Percentiles rank a stretch among this genome's conserved stretches.
These are phyloP conservation scores for Dermatemys mawii DNA, from an alignment of 2,113 vertebrate genomes.

Conservation along the genomic window DNA sequence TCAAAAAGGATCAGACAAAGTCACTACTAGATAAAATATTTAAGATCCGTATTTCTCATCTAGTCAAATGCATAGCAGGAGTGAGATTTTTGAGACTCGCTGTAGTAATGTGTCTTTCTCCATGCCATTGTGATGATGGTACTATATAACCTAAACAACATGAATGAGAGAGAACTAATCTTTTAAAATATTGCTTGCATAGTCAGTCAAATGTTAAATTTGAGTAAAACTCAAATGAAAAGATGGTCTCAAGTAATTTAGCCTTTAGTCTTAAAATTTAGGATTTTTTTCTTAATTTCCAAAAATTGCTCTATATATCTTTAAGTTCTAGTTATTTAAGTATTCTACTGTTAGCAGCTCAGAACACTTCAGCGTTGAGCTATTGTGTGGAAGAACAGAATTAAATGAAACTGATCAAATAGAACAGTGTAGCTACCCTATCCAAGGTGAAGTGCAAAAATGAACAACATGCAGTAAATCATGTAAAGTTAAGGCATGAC, in stretches of 20 bases:
- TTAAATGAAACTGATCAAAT: background rate
- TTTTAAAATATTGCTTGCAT: background rate
- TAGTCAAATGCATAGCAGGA: background rate
- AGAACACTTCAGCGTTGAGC: background rate
- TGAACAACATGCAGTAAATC: background rate
- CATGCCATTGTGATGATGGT: background rate
- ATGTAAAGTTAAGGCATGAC: background rate
- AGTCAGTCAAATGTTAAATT: background rate
- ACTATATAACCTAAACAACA: background rate
- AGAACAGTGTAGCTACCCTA: background rate
- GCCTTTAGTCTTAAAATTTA: background rate
- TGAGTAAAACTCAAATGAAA: background rate
- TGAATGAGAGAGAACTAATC: background rate
- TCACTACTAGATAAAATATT: background rate
- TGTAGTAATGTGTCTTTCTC: background rate
- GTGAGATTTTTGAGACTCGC: background rate
- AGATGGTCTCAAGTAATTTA: background rate
- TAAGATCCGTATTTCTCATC: background rate
- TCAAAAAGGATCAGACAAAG: too few relatives aligned
- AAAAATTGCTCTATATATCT: constrained; percentile 16
- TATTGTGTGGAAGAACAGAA: background rate
- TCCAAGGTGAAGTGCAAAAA: background rate
- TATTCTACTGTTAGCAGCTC: background rate
- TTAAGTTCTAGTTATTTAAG: background rate
- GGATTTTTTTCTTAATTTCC: constrained; percentile 45